phyloP scores from a whole-genome alignment of 2,113 vertebrate species.

The Boleophthalmus pectinirostris region DNA sequence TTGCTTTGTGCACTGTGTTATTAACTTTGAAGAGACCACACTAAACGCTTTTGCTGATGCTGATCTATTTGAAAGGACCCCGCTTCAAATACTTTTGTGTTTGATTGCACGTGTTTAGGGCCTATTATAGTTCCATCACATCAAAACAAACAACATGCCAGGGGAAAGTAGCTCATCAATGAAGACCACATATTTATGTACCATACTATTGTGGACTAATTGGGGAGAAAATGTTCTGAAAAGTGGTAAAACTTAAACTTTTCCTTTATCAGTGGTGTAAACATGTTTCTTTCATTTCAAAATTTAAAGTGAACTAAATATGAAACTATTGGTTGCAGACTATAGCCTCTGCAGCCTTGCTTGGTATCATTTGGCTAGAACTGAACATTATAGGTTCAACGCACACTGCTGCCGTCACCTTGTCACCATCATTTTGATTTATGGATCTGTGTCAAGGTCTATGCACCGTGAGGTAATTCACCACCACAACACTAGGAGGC shows the following conservation, averaged over 20 bases:
- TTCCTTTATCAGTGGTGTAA: neutral
- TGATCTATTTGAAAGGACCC: conserved; percentile 17
- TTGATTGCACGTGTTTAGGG: conserved; percentile 15
- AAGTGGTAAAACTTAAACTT: neutral
- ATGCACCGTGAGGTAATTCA: too few species aligned
- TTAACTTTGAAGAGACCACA: conserved; percentile 38
- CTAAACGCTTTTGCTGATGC: conserved; percentile 11
- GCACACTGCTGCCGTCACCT: too few species aligned
- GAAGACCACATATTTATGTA: neutral
- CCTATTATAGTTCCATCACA: neutral
- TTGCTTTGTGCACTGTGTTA: conserved; percentile 37
- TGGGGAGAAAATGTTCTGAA: neutral
- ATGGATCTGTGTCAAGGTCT: too few species aligned
- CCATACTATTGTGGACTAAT: neutral
- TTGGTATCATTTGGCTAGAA: too few species aligned
- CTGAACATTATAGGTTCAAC: too few species aligned
- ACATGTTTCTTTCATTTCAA: neutral
- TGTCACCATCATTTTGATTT: too few species aligned
- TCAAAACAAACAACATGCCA: conserved; percentile 8
- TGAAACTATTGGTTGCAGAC: too few species aligned
- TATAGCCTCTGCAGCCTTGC: too few species aligned
- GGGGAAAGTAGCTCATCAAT: neutral
- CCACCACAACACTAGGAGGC: too few species aligned
- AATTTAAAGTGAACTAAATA: neutral
- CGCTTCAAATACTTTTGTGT: conserved; percentile 13